Evolutionary conservation across 2,113 vertebrate genomes (phyloP), one percentile per base, ranked within the genome.

Genomic region (Macquaria ambigua): DNA sequence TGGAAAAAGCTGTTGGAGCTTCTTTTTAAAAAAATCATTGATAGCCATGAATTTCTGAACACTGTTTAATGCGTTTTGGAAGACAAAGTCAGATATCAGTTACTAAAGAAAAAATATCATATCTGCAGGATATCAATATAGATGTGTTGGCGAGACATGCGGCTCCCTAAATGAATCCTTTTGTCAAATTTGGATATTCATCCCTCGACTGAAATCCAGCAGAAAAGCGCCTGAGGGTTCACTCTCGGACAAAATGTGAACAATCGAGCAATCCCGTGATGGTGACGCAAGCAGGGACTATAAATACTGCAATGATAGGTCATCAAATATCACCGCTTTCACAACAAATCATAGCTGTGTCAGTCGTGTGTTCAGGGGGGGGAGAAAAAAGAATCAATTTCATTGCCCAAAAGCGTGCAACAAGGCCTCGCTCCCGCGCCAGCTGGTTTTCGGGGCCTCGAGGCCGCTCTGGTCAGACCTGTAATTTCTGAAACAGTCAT

Each of bases 401-500:
- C 74, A 61, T 52, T 86, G 90, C 89, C 91, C 86, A 39, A 82
- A 92, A 94, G 90, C 90, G 88, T 94, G 93, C 94, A 82, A 92
- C 89, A 84, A 86, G 86, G 79, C 90, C 90, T 69, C 16, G 12
- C 56, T 84, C 72, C 75, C n/a, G 59, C 20, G 79, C 91, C 94
- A 94, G 86, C 92, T 94, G 93, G 83, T 87, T 92, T 92, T 90
- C 89, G 89, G 90, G 90, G 84, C 87, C 85, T 23, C 63, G 86
- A 80, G 88, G 87, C 88, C 28, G 80, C 20, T 90, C 85, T 61
- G 92, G 90, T 91, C 91, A 92, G 92, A 93, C 94, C 93, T 95
- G 93, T 95, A 95, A 95, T 95, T 95, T 95, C 82, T 92, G 85
- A 87, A 91, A 76, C 93, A 89, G 79, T 83, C 86, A 85, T 89